Percentiles rank a stretch among this genome's conserved stretches.
Conservation (phyloP, 2,113 vertebrate species). For the Dipodomys spectabilis region DNA sequence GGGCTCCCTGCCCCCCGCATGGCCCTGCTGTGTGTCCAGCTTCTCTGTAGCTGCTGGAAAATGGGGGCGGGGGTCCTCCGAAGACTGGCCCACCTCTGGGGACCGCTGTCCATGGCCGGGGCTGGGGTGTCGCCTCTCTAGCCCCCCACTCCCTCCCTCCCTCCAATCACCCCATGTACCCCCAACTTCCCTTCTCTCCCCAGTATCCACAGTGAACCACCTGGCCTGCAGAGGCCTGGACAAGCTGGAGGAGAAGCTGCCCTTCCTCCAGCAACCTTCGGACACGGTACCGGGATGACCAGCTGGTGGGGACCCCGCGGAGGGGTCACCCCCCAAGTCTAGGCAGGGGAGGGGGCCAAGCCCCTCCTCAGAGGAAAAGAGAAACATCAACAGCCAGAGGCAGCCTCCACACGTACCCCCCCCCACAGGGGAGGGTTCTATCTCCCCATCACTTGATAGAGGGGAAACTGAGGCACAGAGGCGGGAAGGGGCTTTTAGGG, state of each 20-base stretch:
- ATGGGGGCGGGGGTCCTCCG: too few species aligned
- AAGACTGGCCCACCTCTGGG: background rate
- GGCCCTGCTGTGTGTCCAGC: rapidly evolving
- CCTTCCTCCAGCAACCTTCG: slow-evolving; percentile 69
- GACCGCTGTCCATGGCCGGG: background rate
- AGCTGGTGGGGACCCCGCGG: slow-evolving; percentile 25
- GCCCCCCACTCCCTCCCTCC: background rate
- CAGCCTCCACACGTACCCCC: too few species aligned
- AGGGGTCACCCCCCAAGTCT: background rate
- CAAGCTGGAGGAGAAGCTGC: slow-evolving; percentile 82
- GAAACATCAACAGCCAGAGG: too few species aligned
- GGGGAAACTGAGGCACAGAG: background rate
- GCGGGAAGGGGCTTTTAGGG: slow-evolving; percentile 79
- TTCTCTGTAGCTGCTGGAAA: too few species aligned
- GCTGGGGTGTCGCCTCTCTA: rapidly evolving
- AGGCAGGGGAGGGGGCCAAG: background rate
- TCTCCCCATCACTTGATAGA: background rate
- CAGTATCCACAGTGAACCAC: slow-evolving; percentile 91
- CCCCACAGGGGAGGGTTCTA: background rate
- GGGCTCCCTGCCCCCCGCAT: too few species aligned
- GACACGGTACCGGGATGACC: slow-evolving; percentile 36
- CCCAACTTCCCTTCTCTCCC: background rate
- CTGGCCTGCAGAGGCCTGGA: slow-evolving; percentile 92
- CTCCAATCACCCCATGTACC: rapidly evolving
- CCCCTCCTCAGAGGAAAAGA: background rate